These are phyloP conservation scores for Brachystomella parvula DNA, from an alignment of 1,140 invertebrate genomes.

Conservation along the genomic window DNA sequence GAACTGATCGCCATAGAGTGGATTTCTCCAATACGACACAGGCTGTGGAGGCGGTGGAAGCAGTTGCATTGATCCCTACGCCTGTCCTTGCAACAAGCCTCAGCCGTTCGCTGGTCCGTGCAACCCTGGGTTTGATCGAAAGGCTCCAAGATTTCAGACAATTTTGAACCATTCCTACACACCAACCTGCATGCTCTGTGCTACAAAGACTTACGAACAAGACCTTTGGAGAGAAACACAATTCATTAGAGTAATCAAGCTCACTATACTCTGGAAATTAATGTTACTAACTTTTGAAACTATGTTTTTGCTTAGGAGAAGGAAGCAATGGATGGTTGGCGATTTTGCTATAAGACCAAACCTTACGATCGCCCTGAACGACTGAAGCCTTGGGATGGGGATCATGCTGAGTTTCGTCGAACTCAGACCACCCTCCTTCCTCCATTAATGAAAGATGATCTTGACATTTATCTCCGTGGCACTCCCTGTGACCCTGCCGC, in stretches of 20 bases:
- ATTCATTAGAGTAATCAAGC: conserved; percentile 27
- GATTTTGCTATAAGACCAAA: conserved; percentile 32
- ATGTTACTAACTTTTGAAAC: neutral
- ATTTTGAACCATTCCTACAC: conserved; percentile 36
- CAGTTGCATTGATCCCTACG: conserved; percentile 27
- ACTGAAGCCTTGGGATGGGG: conserved; percentile 33
- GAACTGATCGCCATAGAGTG: conserved; percentile 14
- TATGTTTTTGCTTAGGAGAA: conserved; percentile 25
- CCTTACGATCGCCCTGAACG: conserved; percentile 35
- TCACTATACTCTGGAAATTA: neutral
- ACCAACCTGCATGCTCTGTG: conserved; percentile 34
- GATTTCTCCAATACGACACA: conserved; percentile 30
- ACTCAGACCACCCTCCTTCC: conserved; percentile 33
- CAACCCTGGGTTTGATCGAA: conserved; percentile 10
- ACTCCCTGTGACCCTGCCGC: conserved; percentile 25
- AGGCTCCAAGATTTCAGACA: conserved; percentile 32
- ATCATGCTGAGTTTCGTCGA: conserved; percentile 33
- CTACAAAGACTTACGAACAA: conserved; percentile 33
- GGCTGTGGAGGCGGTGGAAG: conserved; percentile 28
- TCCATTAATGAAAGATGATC: conserved; percentile 27
- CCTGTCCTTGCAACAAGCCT: conserved; percentile 40
- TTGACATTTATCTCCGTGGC: conserved; percentile 28
- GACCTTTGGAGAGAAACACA: conserved; percentile 34
- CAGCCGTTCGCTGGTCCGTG: conserved; percentile 56
- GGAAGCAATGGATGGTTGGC: conserved; percentile 33